phyloP scores from a whole-genome alignment of 2,113 vertebrate species.

The human (Homo sapiens) region DNA sequence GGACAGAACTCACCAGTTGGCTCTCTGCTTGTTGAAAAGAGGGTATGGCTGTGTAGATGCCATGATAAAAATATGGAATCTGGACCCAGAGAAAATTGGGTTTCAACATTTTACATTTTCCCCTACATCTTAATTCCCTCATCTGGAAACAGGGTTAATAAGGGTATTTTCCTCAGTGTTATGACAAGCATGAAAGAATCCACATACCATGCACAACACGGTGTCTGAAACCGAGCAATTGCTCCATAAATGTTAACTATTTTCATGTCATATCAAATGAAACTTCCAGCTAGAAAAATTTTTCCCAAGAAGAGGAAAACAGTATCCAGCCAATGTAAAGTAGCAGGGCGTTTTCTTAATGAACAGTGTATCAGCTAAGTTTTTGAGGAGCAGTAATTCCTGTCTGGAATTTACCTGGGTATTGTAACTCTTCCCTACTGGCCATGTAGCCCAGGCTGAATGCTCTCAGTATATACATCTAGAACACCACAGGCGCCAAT shows the following conservation, averaged over 20 bases:
- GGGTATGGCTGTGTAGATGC: neutral
- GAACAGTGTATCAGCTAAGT: neutral
- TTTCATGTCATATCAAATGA: neutral
- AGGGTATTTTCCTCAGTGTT: neutral
- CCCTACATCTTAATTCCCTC: neutral
- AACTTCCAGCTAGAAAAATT: neutral
- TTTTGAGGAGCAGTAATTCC: neutral
- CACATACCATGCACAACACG: neutral
- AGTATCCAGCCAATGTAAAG: neutral
- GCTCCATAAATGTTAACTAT: neutral
- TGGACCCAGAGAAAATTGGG: neutral
- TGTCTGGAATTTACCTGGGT: neutral
- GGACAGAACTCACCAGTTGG: neutral
- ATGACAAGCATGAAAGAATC: neutral
- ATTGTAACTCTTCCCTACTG: neutral
- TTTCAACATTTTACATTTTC: neutral
- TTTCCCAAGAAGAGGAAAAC: neutral
- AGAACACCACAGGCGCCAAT: neutral
- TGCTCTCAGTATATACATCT: neutral
- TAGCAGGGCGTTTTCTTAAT: neutral
- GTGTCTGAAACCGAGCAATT: neutral
- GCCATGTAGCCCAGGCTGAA: neutral
- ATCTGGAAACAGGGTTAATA: neutral
- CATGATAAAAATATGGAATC: neutral
- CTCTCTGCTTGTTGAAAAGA: neutral